These are phyloP conservation scores for Brachionus paranguensis DNA, from an alignment of 1,140 invertebrate genomes.

Conservation along the genomic window DNA sequence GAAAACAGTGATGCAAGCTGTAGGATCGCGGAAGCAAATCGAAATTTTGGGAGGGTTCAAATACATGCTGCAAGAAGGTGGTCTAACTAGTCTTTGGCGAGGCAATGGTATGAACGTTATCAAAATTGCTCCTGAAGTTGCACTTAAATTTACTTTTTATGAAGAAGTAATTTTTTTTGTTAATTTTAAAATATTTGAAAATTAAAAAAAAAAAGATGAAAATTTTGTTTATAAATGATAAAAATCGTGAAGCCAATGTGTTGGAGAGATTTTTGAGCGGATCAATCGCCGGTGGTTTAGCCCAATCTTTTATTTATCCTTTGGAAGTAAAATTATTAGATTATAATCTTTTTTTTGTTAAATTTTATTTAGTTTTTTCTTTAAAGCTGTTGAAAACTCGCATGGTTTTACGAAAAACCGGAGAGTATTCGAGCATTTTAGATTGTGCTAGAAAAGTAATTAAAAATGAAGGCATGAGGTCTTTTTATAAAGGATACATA, in stretches of 20 bases:
- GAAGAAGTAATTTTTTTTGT: slow-evolving; percentile 64
- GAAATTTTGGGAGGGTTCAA: slow-evolving; percentile 59
- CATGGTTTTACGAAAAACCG: slow-evolving; percentile 84
- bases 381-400: slow-evolving; percentile 85
- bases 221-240: slow-evolving; percentile 66
- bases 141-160: slow-evolving; percentile 94
- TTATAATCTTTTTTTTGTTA: too few species aligned
- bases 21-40: slow-evolving; percentile 45
- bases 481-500: slow-evolving; percentile 75
- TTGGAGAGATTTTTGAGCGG: slow-evolving; percentile 87
- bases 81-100: slow-evolving; percentile 79
- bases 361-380: too few species aligned
- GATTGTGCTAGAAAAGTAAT: slow-evolving; percentile 88
- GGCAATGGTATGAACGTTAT: slow-evolving; percentile 97
- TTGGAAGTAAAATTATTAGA: slow-evolving; percentile 67
- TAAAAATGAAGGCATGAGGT: slow-evolving; percentile 70
- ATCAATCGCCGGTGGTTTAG: slow-evolving; percentile 84
- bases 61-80: slow-evolving; percentile 80
- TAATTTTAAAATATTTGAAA: not conserved
- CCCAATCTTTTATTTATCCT: slow-evolving; percentile 92
- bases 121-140: slow-evolving; percentile 96
- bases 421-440: slow-evolving; percentile 77
- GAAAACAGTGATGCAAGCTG: slow-evolving; percentile 86
- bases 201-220: slow-evolving; percentile 60
- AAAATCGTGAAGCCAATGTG: slow-evolving; percentile 68